phyloP scores from a whole-genome alignment of 2,888 invertebrate genomes.

The Tricholauxania praeusta region DNA sequence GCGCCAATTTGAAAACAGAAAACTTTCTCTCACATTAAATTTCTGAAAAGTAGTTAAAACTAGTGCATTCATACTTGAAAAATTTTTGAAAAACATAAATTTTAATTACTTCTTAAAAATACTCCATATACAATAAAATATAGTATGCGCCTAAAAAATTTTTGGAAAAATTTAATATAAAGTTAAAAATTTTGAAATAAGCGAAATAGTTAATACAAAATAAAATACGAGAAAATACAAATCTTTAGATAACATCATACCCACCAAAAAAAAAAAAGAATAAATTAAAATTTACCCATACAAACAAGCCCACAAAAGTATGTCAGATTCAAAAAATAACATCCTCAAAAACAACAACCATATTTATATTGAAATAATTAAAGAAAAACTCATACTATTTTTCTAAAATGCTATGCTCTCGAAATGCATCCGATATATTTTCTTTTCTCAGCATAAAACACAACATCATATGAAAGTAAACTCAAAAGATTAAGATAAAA shows the following conservation, averaged over 20 bases:
- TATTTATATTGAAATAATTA: too few species aligned
- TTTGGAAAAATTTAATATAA: neutral
- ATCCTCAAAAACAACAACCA: too few species aligned
- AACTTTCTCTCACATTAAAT: neutral
- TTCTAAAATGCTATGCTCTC: too few species aligned
- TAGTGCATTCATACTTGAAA: too few species aligned
- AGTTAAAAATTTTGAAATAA: too few species aligned
- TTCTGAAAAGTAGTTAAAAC: too few species aligned
- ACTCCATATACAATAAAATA: neutral
- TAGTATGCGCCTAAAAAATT: neutral
- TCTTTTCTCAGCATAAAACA: too few species aligned
- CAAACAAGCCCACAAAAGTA: neutral
- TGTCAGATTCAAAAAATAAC: too few species aligned
- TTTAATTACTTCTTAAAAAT: neutral
- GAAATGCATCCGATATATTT: too few species aligned
- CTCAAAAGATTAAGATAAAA: conserved; percentile 38
- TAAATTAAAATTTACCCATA: neutral
- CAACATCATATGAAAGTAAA: conserved; percentile 26
- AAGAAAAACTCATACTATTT: too few species aligned
- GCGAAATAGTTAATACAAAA: neutral
- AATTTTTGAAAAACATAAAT: too few species aligned
- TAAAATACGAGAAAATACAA: neutral
- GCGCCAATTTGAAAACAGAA: too few species aligned
- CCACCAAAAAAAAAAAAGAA: conserved; percentile 17
- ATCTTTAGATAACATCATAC: conserved; percentile 11